These are phyloP conservation scores for Hyla sarda DNA, from an alignment of 2,113 vertebrate genomes.

Conservation along the genomic window DNA sequence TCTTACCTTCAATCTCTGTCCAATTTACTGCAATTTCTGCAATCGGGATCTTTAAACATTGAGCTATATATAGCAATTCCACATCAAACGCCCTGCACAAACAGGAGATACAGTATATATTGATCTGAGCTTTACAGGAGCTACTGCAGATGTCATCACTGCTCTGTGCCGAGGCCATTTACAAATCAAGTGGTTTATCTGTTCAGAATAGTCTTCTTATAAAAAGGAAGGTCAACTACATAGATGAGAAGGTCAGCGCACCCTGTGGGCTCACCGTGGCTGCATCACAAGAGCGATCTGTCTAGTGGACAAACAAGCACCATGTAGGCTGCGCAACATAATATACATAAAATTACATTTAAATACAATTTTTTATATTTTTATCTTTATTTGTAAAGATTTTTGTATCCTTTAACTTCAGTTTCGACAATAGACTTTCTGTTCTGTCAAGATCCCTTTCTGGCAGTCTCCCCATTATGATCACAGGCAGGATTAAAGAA, in stretches of 20 bases:
- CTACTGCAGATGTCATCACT: constrained; percentile 59
- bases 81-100: constrained; percentile 94
- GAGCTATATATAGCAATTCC: constrained; percentile 94
- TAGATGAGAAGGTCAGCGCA: not conserved
- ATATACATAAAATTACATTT: not conserved
- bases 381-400: no score
- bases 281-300: not conserved
- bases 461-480: no score
- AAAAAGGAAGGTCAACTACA: constrained; percentile 26
- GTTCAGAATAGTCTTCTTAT: constrained; percentile 4
- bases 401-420: no score
- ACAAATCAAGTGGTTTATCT: constrained; percentile 6
- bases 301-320: not conserved
- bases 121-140: constrained; percentile 51
- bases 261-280: not conserved
- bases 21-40: constrained; percentile 96
- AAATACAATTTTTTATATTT: no score
- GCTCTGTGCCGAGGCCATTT: constrained; percentile 30
- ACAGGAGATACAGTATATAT: constrained; percentile 56
- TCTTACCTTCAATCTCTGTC: constrained; percentile 97
- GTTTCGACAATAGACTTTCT: no score
- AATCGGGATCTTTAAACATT: constrained; percentile 88
- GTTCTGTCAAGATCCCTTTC: no score
- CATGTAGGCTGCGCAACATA: not conserved
- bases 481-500: no score